Base-by-base conservation (phyloP, 1,140 invertebrate species). In the Acromyrmex echinatior region DNA sequence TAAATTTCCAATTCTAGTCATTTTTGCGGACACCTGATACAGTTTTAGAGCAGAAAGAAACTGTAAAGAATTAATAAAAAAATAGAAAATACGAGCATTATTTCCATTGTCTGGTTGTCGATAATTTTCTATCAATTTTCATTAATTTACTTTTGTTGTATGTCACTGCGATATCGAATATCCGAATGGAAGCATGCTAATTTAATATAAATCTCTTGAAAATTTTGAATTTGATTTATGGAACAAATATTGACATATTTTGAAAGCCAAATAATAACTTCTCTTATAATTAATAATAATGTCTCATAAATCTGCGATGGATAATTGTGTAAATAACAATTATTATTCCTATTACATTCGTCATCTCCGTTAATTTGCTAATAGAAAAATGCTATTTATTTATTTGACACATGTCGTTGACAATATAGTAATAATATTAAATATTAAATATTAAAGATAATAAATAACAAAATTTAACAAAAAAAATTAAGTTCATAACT, bases 261-360 rank as follows among this genome's bases (percentile, higher is more conserved):
- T 66, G 39, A 66, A 31, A 66, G 25, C 25, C 18, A 4, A 66
- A 51, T 79, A 66, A 66, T 66, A 2, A 66, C 7, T 45, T 62
- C 9, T 18, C 18, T 45, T 45, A 31, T 78, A 65, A 78, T 78
- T 79, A 66, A 79, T 79, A 65, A 65, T 49, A 31, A 35, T 79
- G 12, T 66, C 25, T 51, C 39, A 21, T 9, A 49, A 49, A 79
- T 31, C 39, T 51, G 18, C 14, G 6, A 66, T 51, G 66, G 14
- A 35, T 79, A 49, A 66, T 21, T 66, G 49, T n/a, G 10, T 18
- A 31, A 49, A 35, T 79, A 31, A 79, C n/a, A n/a, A 79, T 31
- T 25, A 51, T 49, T 63, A 65, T 28, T 31, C 14, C 18, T 31
- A 49, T 65, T 78, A 28, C 10, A 51, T 66, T 39, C 3, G 53